Base-by-base conservation (phyloP, 1,140 invertebrate species). In the Drosophila grimshawi region DNA sequence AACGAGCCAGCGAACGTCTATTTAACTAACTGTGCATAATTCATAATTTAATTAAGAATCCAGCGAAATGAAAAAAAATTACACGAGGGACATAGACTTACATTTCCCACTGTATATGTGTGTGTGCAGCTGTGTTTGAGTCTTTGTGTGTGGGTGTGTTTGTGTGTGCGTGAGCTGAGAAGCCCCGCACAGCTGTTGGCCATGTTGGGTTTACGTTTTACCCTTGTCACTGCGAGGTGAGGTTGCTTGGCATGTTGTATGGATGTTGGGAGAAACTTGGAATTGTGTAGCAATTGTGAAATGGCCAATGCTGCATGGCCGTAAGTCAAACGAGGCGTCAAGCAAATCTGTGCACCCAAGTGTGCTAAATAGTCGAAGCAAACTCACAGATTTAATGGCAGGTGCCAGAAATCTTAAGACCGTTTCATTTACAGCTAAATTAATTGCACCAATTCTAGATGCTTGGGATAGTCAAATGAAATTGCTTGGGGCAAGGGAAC, bases 31-130 rank as follows among this genome's bases (percentile, higher is more conserved):
- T 80, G 80, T 83, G 80, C 80, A 83, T 83, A 83, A 83, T 83
- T 83, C 80, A 83, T 83, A 83, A 83, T 83, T 83, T 83, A 83
- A 83, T 83, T 83, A 83, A 83, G 79, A 83, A 83, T 76, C 72
- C 76, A 83, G 73, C 78, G 74, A 80, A 80, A 74, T 75, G 71
- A 80, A 69, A 78, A 19, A 78, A 78, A 78, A 64, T 68, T 77
- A 73, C 74, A 76, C 72, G 32, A 72, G 69, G 72, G 67, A 73
- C 70, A 73, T 68, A 73, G 70, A 71, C 46, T 46, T 33, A 37
- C 39, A 27, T 37, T 35, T 10, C 30, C 61, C 62, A 60, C 39
- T 33, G 56, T 57, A 56, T 51, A 11, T 49, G 49, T 56, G 11
- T 57, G 51, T 51, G 57, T 37, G 46, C 19, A 19, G 19, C 19